phyloP scores from a whole-genome alignment of 2,888 invertebrate genomes.

The Drosophila suboccidentalis region DNA sequence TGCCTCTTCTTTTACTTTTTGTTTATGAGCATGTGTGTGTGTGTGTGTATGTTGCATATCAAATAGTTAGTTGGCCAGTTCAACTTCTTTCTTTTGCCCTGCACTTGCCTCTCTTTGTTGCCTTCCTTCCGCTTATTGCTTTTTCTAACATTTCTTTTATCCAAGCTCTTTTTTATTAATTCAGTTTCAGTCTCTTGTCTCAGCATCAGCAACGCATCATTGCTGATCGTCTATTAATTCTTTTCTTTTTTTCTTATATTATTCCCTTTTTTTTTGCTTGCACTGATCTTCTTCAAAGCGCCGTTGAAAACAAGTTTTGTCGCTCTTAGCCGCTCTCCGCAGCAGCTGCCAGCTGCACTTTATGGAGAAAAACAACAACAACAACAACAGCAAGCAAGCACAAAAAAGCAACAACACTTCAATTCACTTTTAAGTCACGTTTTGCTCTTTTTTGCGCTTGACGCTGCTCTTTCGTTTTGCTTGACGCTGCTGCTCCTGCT shows the following conservation, averaged over 20 bases:
- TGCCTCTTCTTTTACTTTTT: slow-evolving; percentile 30
- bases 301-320: slow-evolving; percentile 76
- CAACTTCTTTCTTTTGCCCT: slow-evolving; percentile 27
- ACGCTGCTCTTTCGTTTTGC: slow-evolving; percentile 43
- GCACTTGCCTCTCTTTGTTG: slow-evolving; percentile 45
- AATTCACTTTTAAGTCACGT: slow-evolving; percentile 82
- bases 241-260: slow-evolving; percentile 46
- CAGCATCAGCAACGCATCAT: slow-evolving; percentile 60
- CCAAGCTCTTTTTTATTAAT: slow-evolving; percentile 46
- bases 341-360: slow-evolving; percentile 78
- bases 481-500: slow-evolving; percentile 6
- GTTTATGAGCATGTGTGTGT: slow-evolving; percentile 1
- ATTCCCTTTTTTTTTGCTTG: slow-evolving; percentile 41
- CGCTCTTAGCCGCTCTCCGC: slow-evolving; percentile 32
- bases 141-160: slow-evolving; percentile 64
- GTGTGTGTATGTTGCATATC: slow-evolving; percentile 45
- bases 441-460: slow-evolving; percentile 74
- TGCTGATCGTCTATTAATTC: slow-evolving; percentile 76
- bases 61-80: slow-evolving; percentile 34
- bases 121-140: slow-evolving; percentile 72
- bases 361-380: slow-evolving; percentile 40
- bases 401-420: slow-evolving; percentile 53
- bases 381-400: slow-evolving; percentile 24
- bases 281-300: slow-evolving; percentile 76
- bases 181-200: slow-evolving; percentile 18